Percentiles rank a stretch among this genome's conserved stretches.
phyloP scores from a whole-genome alignment of 2,797 vertebrate species.

The Phataginus tricuspis region DNA sequence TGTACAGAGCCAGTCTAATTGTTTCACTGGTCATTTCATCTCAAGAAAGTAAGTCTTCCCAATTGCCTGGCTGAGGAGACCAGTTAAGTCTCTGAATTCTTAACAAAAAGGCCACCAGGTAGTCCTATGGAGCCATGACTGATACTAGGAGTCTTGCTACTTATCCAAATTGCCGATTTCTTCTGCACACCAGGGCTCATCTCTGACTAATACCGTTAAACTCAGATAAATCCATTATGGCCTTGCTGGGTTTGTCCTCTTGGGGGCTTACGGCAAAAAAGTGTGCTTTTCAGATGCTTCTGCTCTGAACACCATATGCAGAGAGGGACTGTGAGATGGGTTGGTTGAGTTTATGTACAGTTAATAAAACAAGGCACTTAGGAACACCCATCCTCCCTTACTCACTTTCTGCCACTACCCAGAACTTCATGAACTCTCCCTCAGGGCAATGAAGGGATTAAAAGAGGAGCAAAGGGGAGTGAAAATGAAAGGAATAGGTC shows the following conservation, averaged over 20 bases:
- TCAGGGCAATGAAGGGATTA: not conserved
- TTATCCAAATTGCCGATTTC: slow-evolving; percentile 4
- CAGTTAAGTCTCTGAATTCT: not conserved
- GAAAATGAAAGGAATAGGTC: not conserved
- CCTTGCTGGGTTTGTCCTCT: not conserved
- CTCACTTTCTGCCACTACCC: not conserved
- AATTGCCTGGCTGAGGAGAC: not conserved
- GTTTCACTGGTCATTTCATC: slow-evolving; percentile 7
- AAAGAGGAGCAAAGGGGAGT: not conserved
- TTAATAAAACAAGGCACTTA: not conserved
- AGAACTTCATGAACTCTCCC: not conserved
- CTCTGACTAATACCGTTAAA: not conserved
- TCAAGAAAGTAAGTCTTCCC: slow-evolving; percentile 42
- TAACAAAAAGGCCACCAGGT: not conserved
- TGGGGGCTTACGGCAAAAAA: not conserved
- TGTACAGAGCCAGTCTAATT: slow-evolving; percentile 29
- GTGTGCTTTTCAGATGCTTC: not conserved
- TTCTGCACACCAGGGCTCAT: not conserved
- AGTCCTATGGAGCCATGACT: not conserved
- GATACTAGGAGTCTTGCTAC: not conserved
- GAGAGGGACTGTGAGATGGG: not conserved
- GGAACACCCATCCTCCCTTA: not conserved
- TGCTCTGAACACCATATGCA: not conserved
- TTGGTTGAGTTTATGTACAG: not conserved
- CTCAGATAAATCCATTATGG: not conserved